Evolutionary conservation across 1,140 invertebrate genomes (phyloP), one percentile per base, ranked within the genome.

Genomic region (Brachionus sp.): DNA sequence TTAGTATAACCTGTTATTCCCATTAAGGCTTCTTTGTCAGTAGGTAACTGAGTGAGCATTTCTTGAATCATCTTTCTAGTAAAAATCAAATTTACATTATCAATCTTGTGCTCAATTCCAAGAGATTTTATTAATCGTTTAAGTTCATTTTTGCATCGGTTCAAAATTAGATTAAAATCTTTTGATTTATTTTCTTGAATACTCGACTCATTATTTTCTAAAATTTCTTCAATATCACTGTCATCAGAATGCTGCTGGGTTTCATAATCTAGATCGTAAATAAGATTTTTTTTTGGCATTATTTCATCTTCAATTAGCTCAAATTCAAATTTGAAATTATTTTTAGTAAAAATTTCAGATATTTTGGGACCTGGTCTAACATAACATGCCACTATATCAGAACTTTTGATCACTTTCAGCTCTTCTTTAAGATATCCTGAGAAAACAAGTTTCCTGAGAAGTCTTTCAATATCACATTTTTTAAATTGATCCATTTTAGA

Each of bases 1-100:
- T 92, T 91, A 0, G 95, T 96, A 4, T 97, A 92, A 86, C 95
- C 94, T 25, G 94, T 93, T 84, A 97, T 92, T 85, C 91, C 90
- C 66, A 95, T 88, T 93, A 96, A 94, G 83, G 94, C 92, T 84
- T 92, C 92, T 84, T 92, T 90, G 6, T 90, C 91, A 82, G 92
- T 91, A 0, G 95, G 95, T 85, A 96, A 88, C 68, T 91, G 89
- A 83, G 92, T 89, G 1, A 94, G 92, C 93, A 97, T 94, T 5
- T 91, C 91, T 85, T 92, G 91, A 12, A 95, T 88, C 9, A 93
- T 93, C 85, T 92, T 90, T 84, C 91, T 90, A 84, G 90, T 91
- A 88, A 93, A 91, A 46, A 83, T 68, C 9, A 23, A n/a, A 66
- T 89, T 91, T n/a, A 91, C 88, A 62, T 90, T 88, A 1, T 85